Evolutionary conservation across 1,140 invertebrate species (phyloP).

Genomic region (Lepidurus arcticus): DNA sequence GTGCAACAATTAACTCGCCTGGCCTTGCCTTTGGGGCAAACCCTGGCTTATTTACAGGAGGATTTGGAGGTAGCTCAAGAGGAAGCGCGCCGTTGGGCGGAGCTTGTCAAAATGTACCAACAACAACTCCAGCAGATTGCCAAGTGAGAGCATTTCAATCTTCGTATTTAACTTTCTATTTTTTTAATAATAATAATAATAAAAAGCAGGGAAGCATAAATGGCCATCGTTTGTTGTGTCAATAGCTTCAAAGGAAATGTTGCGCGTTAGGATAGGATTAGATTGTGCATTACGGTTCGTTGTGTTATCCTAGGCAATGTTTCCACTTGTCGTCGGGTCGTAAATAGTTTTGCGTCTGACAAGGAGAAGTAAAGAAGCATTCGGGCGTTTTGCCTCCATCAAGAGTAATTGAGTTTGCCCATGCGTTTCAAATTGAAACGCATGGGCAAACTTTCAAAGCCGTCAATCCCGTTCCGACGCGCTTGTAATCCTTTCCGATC

Average conservation of each 20-base stretch:
- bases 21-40: conserved; percentile 1
- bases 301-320: no score
- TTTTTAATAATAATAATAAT: no score
- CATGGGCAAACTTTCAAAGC: no score
- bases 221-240: no score
- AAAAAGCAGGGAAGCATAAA: no score
- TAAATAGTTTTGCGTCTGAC: not conserved
- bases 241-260: no score
- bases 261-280: no score
- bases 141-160: not conserved
- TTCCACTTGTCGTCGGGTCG: no score
- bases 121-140: not conserved
- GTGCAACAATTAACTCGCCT: conserved; percentile 1
- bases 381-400: not conserved
- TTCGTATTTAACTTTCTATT: not conserved
- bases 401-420: conserved; percentile 6
- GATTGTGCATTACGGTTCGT: no score
- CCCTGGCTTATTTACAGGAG: not conserved
- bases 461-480: conserved; percentile 1
- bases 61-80: not conserved
- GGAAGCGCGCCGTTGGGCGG: conserved; percentile 1
- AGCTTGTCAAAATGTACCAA: not conserved
- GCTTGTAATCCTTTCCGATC: not conserved
- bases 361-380: not conserved
- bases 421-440: no score